Percentiles rank a stretch among this genome's conserved stretches.
These are phyloP conservation scores for Cenopis cana DNA, from an alignment of 2,888 invertebrate genomes.

Conservation along the genomic window DNA sequence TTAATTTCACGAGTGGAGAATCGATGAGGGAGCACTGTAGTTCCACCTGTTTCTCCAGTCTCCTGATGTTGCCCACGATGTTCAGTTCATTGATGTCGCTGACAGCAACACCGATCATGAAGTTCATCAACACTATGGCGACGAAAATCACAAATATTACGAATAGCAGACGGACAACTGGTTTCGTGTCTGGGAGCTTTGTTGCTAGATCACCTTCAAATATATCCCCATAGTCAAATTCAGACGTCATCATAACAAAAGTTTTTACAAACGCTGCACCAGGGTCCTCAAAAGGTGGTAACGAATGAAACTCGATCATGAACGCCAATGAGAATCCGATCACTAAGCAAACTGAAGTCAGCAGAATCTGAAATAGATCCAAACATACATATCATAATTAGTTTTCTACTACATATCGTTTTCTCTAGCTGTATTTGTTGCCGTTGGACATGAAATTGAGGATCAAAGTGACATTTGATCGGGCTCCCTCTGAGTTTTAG, in stretches of 20 bases:
- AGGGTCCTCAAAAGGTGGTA: constrained; percentile 5
- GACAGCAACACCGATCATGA: neutral
- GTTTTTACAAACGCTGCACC: constrained; percentile 9
- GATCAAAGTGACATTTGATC: too few relatives aligned
- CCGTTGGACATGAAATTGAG: too few relatives aligned
- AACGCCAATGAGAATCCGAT: neutral
- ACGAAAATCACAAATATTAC: constrained; percentile 4
- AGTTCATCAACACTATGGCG: constrained; percentile 5
- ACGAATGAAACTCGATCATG: constrained; percentile 1
- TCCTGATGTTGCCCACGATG: neutral
- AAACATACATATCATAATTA: too few relatives aligned
- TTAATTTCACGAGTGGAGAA: too few relatives aligned
- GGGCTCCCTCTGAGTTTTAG: too few relatives aligned
- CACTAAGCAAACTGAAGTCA: neutral
- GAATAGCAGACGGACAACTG: neutral
- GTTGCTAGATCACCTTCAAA: neutral
- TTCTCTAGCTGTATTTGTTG: too few relatives aligned
- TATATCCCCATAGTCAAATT: neutral
- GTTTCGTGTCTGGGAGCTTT: neutral
- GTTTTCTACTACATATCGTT: too few relatives aligned
- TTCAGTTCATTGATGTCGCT: constrained; percentile 7
- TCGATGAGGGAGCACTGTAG: neutral
- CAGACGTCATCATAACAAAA: constrained; percentile 4
- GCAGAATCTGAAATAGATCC: neutral
- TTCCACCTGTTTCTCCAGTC: constrained; percentile 2